phyloP scores from a whole-genome alignment of 2,888 invertebrate genomes.

The Celastrina argiolus region DNA sequence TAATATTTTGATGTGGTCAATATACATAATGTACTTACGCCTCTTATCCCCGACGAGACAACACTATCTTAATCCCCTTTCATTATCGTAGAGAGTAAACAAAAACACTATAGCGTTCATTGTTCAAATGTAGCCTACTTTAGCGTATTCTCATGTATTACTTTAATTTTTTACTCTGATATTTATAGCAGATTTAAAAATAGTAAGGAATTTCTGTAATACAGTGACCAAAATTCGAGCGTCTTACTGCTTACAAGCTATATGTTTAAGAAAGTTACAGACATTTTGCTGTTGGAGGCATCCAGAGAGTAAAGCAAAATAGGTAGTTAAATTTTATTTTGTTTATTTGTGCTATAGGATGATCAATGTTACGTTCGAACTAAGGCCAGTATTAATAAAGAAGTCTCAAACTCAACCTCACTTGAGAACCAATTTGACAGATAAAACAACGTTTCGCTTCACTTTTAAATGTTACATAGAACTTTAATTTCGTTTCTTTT shows the following conservation, averaged over 20 bases:
- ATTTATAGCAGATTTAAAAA: background rate
- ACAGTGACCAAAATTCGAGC: background rate
- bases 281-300: background rate
- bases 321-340: no score
- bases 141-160: background rate
- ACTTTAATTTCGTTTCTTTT: no score
- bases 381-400: no score
- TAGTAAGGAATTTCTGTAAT: background rate
- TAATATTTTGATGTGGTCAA: background rate
- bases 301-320: background rate
- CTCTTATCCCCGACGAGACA: background rate
- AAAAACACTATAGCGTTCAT: constrained; percentile 10
- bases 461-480: no score
- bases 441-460: no score
- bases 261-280: background rate
- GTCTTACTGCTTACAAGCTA: background rate
- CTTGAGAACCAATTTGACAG: no score
- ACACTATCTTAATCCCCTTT: constrained; percentile 12
- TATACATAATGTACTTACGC: constrained; percentile 1
- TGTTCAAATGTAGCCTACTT: constrained; percentile 17
- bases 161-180: constrained; percentile 1
- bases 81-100: constrained; percentile 18
- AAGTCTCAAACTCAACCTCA: no score
- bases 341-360: no score
- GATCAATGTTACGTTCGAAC: background rate